phyloP scores from a whole-genome alignment of 2,113 vertebrate genomes.

The Antigone vipio region DNA sequence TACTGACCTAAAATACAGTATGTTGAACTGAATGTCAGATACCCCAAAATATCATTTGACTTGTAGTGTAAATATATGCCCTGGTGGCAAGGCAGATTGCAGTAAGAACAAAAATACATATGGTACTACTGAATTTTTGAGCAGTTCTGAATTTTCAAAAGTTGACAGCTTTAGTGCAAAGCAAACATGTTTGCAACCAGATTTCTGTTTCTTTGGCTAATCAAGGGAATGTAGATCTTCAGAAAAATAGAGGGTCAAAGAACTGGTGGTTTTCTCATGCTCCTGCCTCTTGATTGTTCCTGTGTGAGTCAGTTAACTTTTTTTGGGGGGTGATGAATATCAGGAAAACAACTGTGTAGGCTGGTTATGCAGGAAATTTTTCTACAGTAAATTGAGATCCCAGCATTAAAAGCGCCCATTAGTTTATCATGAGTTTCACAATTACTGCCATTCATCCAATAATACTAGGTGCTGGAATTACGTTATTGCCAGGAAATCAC shows the following conservation, averaged over 20 bases:
- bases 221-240: not conserved
- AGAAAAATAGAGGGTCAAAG: not conserved
- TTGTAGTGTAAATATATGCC: not conserved
- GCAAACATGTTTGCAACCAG: not conserved
- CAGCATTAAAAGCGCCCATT: not conserved
- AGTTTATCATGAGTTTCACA: not conserved
- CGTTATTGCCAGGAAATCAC: not conserved
- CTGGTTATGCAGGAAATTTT: not conserved
- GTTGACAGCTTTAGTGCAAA: not conserved
- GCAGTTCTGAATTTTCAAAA: not conserved
- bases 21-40: not conserved
- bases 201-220: not conserved
- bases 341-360: not conserved
- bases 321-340: not conserved
- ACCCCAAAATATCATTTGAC: not conserved
- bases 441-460: not conserved
- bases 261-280: not conserved
- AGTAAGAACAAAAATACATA: not conserved
- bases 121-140: not conserved
- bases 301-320: not conserved
- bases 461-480: not conserved
- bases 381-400: not conserved
- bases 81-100: not conserved
- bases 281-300: not conserved
- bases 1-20: constrained; percentile 48